Evolutionary conservation across 2,888 invertebrate species (phyloP).

Genomic region (Lepidochrysops patricia): DNA sequence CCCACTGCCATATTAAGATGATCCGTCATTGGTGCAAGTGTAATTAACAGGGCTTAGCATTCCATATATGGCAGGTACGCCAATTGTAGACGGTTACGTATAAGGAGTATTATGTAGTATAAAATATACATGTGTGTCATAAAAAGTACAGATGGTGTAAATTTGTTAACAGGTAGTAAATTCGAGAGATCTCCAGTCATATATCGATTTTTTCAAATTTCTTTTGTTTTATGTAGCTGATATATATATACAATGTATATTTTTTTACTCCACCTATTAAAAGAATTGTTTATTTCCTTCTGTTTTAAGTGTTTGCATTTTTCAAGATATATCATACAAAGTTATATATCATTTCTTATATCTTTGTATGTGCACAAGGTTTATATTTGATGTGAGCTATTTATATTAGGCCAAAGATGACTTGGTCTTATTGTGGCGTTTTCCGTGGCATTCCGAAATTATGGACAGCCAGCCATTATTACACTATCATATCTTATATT

Average conservation of each 20-base stretch:
- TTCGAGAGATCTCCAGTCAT: too few species aligned
- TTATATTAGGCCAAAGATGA: conserved; percentile 53
- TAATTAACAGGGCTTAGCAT: neutral
- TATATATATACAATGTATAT: too few species aligned
- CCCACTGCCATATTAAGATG: neutral
- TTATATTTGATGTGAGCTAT: conserved; percentile 38
- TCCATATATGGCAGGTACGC: neutral
- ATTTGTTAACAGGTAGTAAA: too few species aligned
- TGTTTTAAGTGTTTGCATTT: too few species aligned
- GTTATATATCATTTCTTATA: too few species aligned
- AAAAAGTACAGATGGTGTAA: neutral
- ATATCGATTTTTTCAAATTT: too few species aligned
- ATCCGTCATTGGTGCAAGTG: neutral
- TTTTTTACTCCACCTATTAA: too few species aligned
- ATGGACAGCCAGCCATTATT: conserved; percentile 49
- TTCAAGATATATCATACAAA: too few species aligned
- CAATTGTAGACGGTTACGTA: neutral
- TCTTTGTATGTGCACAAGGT: conserved; percentile 25
- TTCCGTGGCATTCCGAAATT: conserved; percentile 43
- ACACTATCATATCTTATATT: too few species aligned
- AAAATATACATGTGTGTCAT: neutral
- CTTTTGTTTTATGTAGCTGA: too few species aligned
- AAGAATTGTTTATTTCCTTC: too few species aligned
- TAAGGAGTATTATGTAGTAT: neutral
- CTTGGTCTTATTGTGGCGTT: conserved; percentile 49